phyloP scores from a whole-genome alignment of 2,113 vertebrate genomes.

The Myiozetetes cayanensis region DNA sequence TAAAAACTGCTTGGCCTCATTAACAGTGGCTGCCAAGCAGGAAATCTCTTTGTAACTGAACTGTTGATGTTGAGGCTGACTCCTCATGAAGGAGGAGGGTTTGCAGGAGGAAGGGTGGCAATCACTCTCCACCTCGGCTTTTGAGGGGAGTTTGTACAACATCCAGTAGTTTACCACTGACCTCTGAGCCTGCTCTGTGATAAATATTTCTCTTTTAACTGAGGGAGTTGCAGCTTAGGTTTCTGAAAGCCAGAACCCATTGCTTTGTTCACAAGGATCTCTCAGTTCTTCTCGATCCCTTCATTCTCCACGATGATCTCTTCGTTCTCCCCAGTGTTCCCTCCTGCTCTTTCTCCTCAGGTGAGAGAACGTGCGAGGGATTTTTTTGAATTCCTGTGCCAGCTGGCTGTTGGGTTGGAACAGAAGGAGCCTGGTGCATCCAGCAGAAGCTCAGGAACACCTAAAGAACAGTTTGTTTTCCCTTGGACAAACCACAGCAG shows the following conservation, averaged over 20 bases:
- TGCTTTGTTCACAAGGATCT: neutral
- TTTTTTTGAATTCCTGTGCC: slow-evolving; percentile 87
- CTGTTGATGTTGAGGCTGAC: neutral
- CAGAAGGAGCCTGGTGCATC: neutral
- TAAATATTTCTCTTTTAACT: neutral
- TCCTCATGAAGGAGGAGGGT: neutral
- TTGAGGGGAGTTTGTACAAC: neutral
- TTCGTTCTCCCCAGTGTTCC: neutral
- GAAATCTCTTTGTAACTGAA: neutral
- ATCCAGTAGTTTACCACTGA: neutral
- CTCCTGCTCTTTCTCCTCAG: slow-evolving; percentile 61
- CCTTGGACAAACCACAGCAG: slow-evolving; percentile 13
- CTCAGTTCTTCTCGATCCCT: neutral
- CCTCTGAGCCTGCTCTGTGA: neutral
- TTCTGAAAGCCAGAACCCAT: neutral
- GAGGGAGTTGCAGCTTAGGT: neutral
- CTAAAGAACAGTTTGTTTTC: slow-evolving; percentile 36
- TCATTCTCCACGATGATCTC: neutral
- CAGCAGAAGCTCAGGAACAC: slow-evolving; percentile 10
- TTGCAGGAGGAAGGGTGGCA: neutral
- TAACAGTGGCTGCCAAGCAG: neutral
- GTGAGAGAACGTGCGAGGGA: slow-evolving; percentile 85
- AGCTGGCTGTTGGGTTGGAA: slow-evolving; percentile 67
- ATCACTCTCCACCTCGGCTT: neutral
- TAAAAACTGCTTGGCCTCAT: neutral